These are phyloP conservation scores for Scomber scombrus DNA, from an alignment of 2,113 vertebrate genomes.

Conservation along the genomic window DNA sequence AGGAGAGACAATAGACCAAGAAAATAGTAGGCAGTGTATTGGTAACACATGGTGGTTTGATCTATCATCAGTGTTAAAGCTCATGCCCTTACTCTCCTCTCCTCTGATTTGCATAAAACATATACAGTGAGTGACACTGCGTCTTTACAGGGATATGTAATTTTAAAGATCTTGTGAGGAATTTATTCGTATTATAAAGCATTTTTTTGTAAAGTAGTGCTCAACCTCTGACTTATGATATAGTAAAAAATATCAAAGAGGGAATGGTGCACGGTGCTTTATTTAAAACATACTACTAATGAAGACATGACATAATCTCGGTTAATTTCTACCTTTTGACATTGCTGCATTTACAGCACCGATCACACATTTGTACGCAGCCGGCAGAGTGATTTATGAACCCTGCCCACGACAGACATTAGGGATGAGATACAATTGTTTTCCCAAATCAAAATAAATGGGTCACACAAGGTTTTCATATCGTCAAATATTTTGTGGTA, in stretches of 20 bases:
- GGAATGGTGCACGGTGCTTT: constrained; percentile 7
- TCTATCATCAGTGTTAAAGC: constrained; percentile 55
- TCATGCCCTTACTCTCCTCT: constrained; percentile 42
- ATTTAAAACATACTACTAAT: constrained; percentile 51
- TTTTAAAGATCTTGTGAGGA: constrained; percentile 59
- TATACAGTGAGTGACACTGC: constrained; percentile 46
- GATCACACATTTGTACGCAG: constrained; percentile 37
- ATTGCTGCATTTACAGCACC: constrained; percentile 48
- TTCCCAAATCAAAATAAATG: constrained; percentile 87
- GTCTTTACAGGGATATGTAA: constrained; percentile 30
- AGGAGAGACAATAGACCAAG: constrained; percentile 70
- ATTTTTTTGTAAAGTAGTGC: constrained; percentile 22
- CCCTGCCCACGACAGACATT: constrained; percentile 75
- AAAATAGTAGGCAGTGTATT: constrained; percentile 58
- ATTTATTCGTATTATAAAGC: constrained; percentile 56
- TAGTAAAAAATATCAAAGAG: constrained; percentile 12
- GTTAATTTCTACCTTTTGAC: constrained; percentile 71
- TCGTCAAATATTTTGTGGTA: constrained; percentile 83
- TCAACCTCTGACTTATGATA: constrained; percentile 41
- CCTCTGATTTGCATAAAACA: constrained; percentile 58
- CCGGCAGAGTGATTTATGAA: constrained; percentile 77
- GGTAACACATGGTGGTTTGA: constrained; percentile 57
- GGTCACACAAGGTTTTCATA: constrained; percentile 86
- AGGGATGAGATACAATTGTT: constrained; percentile 84
- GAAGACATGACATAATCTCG: constrained; percentile 67